Evolutionary conservation across 1,140 invertebrate species (phyloP).

Genomic region (Rhynchophorus ferrugineus): DNA sequence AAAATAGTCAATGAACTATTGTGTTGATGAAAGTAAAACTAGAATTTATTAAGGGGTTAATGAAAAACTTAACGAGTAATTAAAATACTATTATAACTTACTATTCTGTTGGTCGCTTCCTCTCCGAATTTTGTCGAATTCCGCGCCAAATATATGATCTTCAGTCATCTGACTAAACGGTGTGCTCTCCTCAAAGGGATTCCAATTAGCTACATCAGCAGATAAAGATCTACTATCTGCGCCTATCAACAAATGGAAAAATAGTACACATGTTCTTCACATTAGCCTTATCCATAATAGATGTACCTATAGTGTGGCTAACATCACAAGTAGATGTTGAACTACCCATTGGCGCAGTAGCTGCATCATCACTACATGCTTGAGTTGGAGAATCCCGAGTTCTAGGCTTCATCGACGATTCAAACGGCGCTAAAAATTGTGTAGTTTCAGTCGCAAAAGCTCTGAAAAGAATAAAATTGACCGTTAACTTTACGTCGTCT

Average conservation of each 20-base stretch:
- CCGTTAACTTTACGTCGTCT: background rate
- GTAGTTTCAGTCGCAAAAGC: slow-evolving; percentile 67
- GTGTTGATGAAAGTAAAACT: no score
- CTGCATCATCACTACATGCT: slow-evolving; percentile 16
- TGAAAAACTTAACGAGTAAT: no score
- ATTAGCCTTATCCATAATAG: slow-evolving; percentile 22
- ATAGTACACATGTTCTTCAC: background rate
- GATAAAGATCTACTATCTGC: slow-evolving; percentile 51
- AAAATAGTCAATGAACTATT: no score
- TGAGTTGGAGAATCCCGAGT: slow-evolving; percentile 36
- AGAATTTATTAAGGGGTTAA: no score
- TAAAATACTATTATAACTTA: no score
- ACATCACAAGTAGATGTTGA: slow-evolving; percentile 37
- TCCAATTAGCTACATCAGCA: slow-evolving; percentile 64
- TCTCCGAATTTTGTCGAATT: slow-evolving; percentile 77
- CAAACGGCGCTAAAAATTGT: slow-evolving; percentile 69
- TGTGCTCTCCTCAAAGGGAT: slow-evolving; percentile 63
- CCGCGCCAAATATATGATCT: slow-evolving; percentile 78
- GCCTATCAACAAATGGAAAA: slow-evolving; percentile 6
- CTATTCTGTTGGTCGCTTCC: slow-evolving; percentile 62
- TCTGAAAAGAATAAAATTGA: slow-evolving; percentile 42
- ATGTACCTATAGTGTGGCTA: slow-evolving; percentile 34
- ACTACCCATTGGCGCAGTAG: slow-evolving; percentile 31
- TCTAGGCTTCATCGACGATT: slow-evolving; percentile 54
- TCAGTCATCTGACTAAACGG: slow-evolving; percentile 71